Percentiles rank a stretch among this genome's conserved stretches.
These are phyloP conservation scores for Andrena praecox DNA, from an alignment of 2,888 invertebrate species.

Conservation along the genomic window DNA sequence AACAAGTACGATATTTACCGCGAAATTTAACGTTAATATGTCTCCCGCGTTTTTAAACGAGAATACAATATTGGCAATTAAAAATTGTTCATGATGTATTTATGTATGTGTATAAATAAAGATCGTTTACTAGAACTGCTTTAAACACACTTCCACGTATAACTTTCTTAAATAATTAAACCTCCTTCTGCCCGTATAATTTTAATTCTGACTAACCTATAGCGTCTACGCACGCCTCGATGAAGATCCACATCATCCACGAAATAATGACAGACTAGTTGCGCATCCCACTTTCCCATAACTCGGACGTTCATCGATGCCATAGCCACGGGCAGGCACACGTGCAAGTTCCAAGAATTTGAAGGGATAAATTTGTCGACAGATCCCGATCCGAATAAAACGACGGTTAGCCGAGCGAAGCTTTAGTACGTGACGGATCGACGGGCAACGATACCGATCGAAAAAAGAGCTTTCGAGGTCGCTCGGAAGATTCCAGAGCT, in stretches of 20 bases:
- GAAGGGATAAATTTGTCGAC: constrained; percentile 53
- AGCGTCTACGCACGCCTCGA: background rate
- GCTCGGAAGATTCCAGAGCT: constrained; percentile 52
- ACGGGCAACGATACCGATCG: constrained; percentile 19
- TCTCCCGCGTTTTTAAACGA: too few relatives aligned
- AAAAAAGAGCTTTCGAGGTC: constrained; percentile 46
- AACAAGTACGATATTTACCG: too few relatives aligned
- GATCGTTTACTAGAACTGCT: too few relatives aligned
- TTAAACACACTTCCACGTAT: too few relatives aligned
- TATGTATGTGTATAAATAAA: too few relatives aligned
- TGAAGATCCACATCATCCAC: background rate
- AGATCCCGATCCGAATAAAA: constrained; percentile 25
- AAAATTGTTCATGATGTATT: too few relatives aligned
- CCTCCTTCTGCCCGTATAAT: too few relatives aligned
- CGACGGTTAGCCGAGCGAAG: constrained; percentile 11
- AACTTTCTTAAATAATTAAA: too few relatives aligned
- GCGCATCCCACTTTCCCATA: background rate
- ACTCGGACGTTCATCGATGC: background rate
- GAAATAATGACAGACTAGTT: background rate
- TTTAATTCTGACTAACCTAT: too few relatives aligned
- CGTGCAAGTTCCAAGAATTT: constrained; percentile 32
- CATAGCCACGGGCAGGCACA: background rate
- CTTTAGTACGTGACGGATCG: constrained; percentile 47
- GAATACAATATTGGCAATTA: too few relatives aligned
- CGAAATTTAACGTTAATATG: too few relatives aligned